Evolutionary conservation across 2,797 vertebrate species (phyloP), one percentile per base, ranked within the genome.

Genomic region (Perodicticus potto): DNA sequence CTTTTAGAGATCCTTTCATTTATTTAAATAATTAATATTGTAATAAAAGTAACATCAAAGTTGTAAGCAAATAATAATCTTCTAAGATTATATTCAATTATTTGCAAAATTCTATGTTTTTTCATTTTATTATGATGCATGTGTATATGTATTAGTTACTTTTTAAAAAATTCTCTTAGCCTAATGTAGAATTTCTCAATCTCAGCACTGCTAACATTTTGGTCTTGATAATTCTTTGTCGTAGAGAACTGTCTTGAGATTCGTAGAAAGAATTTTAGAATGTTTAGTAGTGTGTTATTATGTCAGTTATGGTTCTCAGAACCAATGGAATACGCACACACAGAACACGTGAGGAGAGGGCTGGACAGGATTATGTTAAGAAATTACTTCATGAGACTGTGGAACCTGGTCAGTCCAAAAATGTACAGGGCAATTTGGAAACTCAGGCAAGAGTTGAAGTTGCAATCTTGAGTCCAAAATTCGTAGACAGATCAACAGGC

Each of bases 41-140:
- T 61, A 80, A n/a, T 84, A 76, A 95, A 97, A 76, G 40, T 83
- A 90, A 37, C 22, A 77, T 85, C n/a, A 61, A 88, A 86, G 11
- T 85, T 67, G 34, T 85, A 83, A 89, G 23, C 27, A 95, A 87
- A 0, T 81, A 83, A 0, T 57, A 53, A 45, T 63, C 27, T 69
- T 2, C 67, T 88, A 72, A 85, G 29, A 40, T 96, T 27, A 84
- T 57, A 32, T 11, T 49, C 27, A 74, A 0, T 9, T 85, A 37
- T 87, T 91, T 74, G 43, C 86, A 65, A 65, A 76, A 73, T 3
- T 22, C 49, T 86, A 0, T 73, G 7, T 84, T 12, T 55, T 95
- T 89, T 78, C 0, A 17, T 57, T 86, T 78, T 70, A 8, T 74
- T 90, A 40, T 69, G 53, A 32, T 59, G 4, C 6, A 7, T 83